Evolutionary conservation across 2,797 vertebrate genomes (phyloP), one percentile per base, ranked within the genome.

Genomic region (Chromis chromis): DNA sequence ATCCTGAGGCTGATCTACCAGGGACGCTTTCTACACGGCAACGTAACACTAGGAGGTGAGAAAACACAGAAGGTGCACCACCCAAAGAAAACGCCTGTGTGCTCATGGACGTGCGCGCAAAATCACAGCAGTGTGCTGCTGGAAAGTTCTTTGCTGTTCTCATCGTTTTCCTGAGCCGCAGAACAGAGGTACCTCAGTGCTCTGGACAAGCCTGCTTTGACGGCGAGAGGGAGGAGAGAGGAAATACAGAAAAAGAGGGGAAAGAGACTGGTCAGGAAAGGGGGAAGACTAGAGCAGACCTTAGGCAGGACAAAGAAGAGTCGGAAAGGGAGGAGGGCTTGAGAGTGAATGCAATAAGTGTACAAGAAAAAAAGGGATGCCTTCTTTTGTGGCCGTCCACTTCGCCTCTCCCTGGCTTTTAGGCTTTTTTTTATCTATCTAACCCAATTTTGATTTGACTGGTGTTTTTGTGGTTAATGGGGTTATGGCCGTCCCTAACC

Each of bases 1-100:
- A 99, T 99, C 91, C 95, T 99, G 83, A 93, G 98, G 83, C 96
- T 99, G 92, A 99, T 99, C 96, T 99, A 98, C 95, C 98, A 99
- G 95, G 98, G 98, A 85, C 96, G 98, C 63, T 99, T 99, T 95
- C 96, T 99, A 82, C 98, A 99, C 57, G 98, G 97, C 93, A 99
- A 99, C 78, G 98, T 99, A 91, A 99, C 98, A 84, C 93, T 99
- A 95, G 98, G 98, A 98, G 98, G 98, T 99, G 94, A 95, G 88
- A 80, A 82, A 85, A 69, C 84, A 82, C 76, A 39, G 52, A 68
- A 24, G 33, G 65, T 36, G 28, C 76, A 52, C 66, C 67, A 21
- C 66, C 68, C 71, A 65, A 56, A 27, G 65, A 69, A 78, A 57
- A 31, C 1, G 46, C 54, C 21, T 42, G 19, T 61, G 53, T 22